These are phyloP conservation scores for Cyanistes caeruleus DNA, from an alignment of 2,113 vertebrate genomes.

Conservation along the genomic window DNA sequence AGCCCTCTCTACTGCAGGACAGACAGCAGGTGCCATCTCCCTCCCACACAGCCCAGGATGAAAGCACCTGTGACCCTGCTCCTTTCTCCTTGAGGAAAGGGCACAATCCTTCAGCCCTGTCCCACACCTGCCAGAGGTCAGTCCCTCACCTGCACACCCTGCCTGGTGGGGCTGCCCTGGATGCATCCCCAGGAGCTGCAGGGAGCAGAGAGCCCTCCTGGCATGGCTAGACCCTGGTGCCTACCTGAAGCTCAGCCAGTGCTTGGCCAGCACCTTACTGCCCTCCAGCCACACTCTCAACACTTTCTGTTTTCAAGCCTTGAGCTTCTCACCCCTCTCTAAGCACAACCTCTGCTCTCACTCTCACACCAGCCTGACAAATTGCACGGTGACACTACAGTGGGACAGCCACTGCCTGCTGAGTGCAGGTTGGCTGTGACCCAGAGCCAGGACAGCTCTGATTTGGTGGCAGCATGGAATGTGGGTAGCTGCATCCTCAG, in stretches of 20 bases:
- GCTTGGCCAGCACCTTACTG: background rate
- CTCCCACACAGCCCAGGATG: background rate
- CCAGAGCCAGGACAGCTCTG: background rate
- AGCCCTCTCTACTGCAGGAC: background rate
- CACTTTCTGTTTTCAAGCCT: background rate
- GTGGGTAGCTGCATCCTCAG: background rate
- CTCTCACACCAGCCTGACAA: background rate
- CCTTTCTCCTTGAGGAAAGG: background rate
- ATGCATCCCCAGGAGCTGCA: background rate
- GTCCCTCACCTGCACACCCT: background rate
- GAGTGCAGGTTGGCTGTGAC: background rate
- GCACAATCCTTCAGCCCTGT: background rate
- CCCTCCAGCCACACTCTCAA: background rate
- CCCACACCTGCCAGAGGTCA: background rate
- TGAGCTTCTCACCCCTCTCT: background rate
- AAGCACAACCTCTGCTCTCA: background rate
- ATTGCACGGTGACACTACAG: accelerated
- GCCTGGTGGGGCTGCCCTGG: background rate
- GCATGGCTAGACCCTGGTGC: accelerated
- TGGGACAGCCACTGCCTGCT: background rate
- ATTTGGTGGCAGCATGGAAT: background rate
- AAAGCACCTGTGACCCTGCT: background rate
- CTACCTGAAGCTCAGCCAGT: background rate
- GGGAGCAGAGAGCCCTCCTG: background rate
- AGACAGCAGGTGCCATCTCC: background rate